A percentile compares a stretch with the other conserved stretches of the same genome.
phyloP scores from a whole-genome alignment of 2,888 invertebrate genomes.

The Lycocerus yunnanus region DNA sequence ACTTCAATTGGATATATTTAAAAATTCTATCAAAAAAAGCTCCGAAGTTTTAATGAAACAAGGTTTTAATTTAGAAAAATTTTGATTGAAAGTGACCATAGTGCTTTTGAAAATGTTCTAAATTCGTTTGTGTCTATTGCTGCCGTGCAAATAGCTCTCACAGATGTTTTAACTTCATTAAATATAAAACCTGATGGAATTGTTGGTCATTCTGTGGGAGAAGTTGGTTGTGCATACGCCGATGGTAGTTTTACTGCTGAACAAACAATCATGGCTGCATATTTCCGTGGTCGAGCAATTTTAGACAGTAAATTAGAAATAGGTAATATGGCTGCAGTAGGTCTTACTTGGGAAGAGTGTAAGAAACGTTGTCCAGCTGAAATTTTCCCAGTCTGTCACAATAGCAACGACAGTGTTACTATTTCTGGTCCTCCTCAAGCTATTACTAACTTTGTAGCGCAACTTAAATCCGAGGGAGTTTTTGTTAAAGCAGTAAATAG shows the following conservation, averaged over 20 bases:
- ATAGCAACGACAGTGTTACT: slow-evolving; percentile 91
- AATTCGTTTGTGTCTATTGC: slow-evolving; percentile 94
- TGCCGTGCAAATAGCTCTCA: slow-evolving; percentile 94
- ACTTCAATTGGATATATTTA: slow-evolving; percentile 82
- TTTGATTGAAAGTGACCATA: slow-evolving; percentile 74
- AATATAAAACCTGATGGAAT: slow-evolving; percentile 91
- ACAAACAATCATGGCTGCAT: slow-evolving; percentile 92
- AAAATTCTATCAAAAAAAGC: slow-evolving; percentile 74
- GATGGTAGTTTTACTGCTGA: slow-evolving; percentile 94
- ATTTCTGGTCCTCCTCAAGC: slow-evolving; percentile 83
- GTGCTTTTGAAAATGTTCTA: slow-evolving; percentile 82
- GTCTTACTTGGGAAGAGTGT: slow-evolving; percentile 85
- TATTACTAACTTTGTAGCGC: slow-evolving; percentile 69
- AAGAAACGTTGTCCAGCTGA: slow-evolving; percentile 75
- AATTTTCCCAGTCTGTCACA: slow-evolving; percentile 91
- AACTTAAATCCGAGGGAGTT: slow-evolving; percentile 73
- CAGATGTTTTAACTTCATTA: slow-evolving; percentile 77
- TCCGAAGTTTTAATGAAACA: slow-evolving; percentile 78
- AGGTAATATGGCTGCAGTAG: slow-evolving; percentile 93
- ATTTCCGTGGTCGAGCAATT: slow-evolving; percentile 88
- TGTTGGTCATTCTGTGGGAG: slow-evolving; percentile 94
- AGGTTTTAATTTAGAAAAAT: slow-evolving; percentile 82
- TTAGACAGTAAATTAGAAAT: slow-evolving; percentile 72
- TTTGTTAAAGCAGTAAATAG: slow-evolving; percentile 88
- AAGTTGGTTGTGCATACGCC: slow-evolving; percentile 94